A percentile compares a stretch with the other conserved stretches of the same genome.
Evolutionary conservation across 2,888 invertebrate genomes (phyloP).

Genomic region (Epinotia ramella): DNA sequence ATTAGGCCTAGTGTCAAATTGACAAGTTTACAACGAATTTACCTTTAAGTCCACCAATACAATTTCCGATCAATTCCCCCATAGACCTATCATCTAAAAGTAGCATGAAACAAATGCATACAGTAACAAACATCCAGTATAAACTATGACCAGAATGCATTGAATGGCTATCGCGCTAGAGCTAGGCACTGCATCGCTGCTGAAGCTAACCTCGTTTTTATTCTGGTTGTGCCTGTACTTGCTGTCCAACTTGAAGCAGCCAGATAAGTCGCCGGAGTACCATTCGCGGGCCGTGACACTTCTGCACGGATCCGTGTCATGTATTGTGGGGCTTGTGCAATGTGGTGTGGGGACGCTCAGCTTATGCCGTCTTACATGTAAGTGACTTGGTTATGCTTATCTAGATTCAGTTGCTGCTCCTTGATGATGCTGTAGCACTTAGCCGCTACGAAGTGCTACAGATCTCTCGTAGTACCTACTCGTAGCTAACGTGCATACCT

Average conservation of each 20-base stretch:
- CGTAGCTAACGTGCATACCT: no score
- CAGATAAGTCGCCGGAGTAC: conserved; percentile 67
- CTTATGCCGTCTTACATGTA: conserved; percentile 63
- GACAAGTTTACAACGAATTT: conserved; percentile 24
- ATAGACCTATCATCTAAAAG: not conserved
- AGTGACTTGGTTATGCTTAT: conserved; percentile 47
- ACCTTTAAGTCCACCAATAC: not conserved
- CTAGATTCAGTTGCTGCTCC: not conserved
- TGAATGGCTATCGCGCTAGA: conserved; percentile 63
- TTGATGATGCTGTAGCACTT: no score
- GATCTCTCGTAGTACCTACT: no score
- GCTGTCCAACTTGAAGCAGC: conserved; percentile 51
- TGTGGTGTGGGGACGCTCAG: conserved; percentile 61
- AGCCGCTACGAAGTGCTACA: no score
- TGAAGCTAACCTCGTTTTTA: conserved; percentile 70
- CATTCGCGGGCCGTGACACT: conserved; percentile 69
- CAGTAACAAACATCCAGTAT: not conserved
- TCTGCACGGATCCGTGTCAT: conserved; percentile 69
- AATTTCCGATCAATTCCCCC: not conserved
- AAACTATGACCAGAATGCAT: conserved; percentile 10
- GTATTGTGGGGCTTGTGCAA: conserved; percentile 64
- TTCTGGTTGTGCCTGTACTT: conserved; percentile 70
- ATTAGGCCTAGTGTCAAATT: conserved; percentile 14
- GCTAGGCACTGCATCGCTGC: conserved; percentile 59
- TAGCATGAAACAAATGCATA: not conserved